Percentiles rank a stretch among this genome's conserved stretches.
Evolutionary conservation across 2,113 vertebrate genomes (phyloP).

Genomic region (Chamaea fasciata): DNA sequence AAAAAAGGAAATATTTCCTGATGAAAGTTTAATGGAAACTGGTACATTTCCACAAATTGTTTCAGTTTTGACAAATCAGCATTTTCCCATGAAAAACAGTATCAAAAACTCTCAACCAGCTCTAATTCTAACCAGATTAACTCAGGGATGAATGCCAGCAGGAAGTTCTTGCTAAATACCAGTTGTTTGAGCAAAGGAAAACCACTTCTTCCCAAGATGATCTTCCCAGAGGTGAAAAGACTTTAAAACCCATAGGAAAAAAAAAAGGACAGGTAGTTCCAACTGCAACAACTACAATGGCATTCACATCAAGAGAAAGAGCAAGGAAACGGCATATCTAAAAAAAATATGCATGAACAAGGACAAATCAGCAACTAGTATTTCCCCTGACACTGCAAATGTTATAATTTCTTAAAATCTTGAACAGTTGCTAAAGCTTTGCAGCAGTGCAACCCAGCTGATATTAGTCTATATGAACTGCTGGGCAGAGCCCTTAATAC

Average conservation of each 20-base stretch:
- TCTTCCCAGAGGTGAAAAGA: constrained; percentile 26
- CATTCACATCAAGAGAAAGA: neutral
- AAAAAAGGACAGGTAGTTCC: neutral
- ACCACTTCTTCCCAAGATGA: neutral
- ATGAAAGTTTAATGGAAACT: constrained; percentile 45
- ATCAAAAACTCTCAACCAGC: constrained; percentile 33
- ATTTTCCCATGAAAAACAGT: constrained; percentile 61
- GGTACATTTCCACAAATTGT: constrained; percentile 64
- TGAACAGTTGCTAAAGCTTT: neutral
- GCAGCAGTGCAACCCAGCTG: neutral
- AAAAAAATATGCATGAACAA: neutral
- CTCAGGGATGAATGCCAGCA: constrained; percentile 42
- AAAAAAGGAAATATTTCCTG: neutral
- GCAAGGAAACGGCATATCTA: neutral
- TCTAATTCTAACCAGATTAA: constrained; percentile 58
- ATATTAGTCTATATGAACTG: neutral
- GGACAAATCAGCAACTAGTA: neutral
- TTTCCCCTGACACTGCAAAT: neutral
- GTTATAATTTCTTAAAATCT: neutral
- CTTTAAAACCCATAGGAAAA: neutral
- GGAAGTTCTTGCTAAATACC: constrained; percentile 50
- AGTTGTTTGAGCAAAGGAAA: constrained; percentile 42
- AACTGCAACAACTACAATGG: neutral
- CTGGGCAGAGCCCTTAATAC: neutral
- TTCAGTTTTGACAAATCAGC: constrained; percentile 60